Evolutionary conservation across 2,797 vertebrate species (phyloP), one percentile per base, ranked within the genome.

Genomic region (Coregonus ussuriensis): DNA sequence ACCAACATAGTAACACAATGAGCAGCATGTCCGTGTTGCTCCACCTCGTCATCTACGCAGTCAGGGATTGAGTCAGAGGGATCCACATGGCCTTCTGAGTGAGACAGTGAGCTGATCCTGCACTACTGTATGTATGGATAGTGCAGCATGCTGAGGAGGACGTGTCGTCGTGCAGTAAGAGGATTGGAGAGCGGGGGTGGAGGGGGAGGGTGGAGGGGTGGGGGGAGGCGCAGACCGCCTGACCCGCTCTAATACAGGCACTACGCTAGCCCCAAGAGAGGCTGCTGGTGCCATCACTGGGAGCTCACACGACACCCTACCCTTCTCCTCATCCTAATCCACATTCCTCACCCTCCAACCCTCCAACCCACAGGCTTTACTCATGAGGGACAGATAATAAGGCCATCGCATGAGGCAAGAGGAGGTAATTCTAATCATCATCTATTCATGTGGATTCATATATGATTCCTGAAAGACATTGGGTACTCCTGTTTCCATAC

Each of bases 141-240:
- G n/a, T n/a, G n/a, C n/a, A n/a, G n/a, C n/a, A n/a, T n/a, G n/a
- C n/a, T n/a, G n/a, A n/a, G n/a, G n/a, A n/a, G n/a, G n/a, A n/a
- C n/a, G n/a, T n/a, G n/a, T n/a, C n/a, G n/a, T n/a, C n/a, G n/a
- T n/a, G n/a, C n/a, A n/a, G n/a, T n/a, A n/a, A n/a, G n/a, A n/a
- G n/a, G n/a, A n/a, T n/a, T n/a, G n/a, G n/a, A n/a, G n/a, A n/a
- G n/a, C n/a, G n/a, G n/a, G n/a, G 82, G 82, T 82, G 41, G 3
- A 82, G 78, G 56, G 78, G 72, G 84, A 82, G 78, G 56, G 78
- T 71, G 84, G 77, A 83, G 16, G 9, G 18, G 56, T 1, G 31
- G 76, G 78, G 88, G 83, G 88, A 74, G 65, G 70, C 6, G 65
- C 35, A 76, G 76, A 86, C 74, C 81, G 83, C 78, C 74, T 67